Base-by-base conservation (phyloP, 2,113 vertebrate genomes). In the Orthonyx spaldingii region DNA sequence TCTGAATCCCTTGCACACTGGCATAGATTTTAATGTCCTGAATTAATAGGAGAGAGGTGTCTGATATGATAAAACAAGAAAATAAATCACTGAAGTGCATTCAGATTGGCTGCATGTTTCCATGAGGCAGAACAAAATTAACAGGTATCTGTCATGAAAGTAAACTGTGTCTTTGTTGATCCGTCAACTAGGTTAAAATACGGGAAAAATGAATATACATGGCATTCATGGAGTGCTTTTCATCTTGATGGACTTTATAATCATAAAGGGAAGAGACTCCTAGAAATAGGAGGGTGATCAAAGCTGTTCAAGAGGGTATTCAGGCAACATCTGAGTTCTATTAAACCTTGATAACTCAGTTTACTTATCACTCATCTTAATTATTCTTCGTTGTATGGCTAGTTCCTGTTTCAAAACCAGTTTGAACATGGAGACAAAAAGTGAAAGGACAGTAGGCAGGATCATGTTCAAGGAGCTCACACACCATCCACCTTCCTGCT, bases 151-250 rank as follows among this genome's bases (percentile, higher is more conserved):
- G 79, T 90, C 90, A 83, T 44, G 60, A 44, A 92, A 90, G 75
- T 53, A 59, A 95, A 84, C 44, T 52, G 7, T 80, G 47, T 78
- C 68, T 90, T 35, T 89, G 70, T 68, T 96, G 94, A 96, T 92
- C 46, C 41, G 20, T 90, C 90, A 78, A 16, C 52, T 80, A 69
- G 68, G 71, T 92, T 64, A 93, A 89, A 96, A 90, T 20, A 37
- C 14, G 32, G 64, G 23, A 14, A 56, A 95, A 94, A 95, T 94
- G 20, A 93, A 96, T 95, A 91, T 84, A 93, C 56, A 92, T 96
- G 85, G 47, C 39, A 77, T 59, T 85, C 68, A 66, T 30, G 60
- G 55, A 71, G 44, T 12, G 92, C 2, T 39, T 96, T 96, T 95
- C 68, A 93, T 96, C 87, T 94, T 90, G 68, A 84, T 5, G 21